Base-by-base conservation (phyloP, 1,140 invertebrate genomes). In the Globodera ellingtonae region DNA sequence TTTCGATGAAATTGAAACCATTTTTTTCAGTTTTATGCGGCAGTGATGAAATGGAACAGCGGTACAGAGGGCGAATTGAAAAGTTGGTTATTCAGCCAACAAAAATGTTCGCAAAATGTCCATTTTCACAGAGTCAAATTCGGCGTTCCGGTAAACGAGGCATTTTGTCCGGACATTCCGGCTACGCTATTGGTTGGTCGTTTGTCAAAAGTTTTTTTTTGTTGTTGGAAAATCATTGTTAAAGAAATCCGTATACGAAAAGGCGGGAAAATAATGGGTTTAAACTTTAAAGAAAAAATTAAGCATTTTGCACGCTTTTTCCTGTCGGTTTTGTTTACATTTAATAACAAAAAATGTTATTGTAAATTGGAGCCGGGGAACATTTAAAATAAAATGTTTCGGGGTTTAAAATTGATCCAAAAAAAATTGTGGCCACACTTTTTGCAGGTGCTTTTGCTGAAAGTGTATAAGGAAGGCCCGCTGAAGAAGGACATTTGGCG, bases 391-490 rank as follows among this genome's bases (percentile, higher is more conserved):
- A 35, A 35, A 35, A 35, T 35, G 35, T 35, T 3, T 3, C 35
- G 0, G 35, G 3, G 35, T 35, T 35, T 35, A 24, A 24, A 24
- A 24, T 24, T 35, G 35, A 3, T 35, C 1, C 35, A 35, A 35
- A 35, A 35, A 35, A 35, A 35, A 1, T 35, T 2, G 1, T 35
- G 35, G 35, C 35, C 35, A 35, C 35, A 35, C 35, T 35, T 35
- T 2, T 72, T 80, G 59, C 21, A 82, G 81, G 93, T 97, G 80
- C 91, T 97, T 79, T 94, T 97, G 86, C 90, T 97, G 77, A 97
- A 96, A 91, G 91, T 97, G 69, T 97, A 97, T 89, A 97, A 97
- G 91, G 95, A 97, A 91, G 95, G 94, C 10, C 95, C 95, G 1
- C 92, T 93, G 82, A 93, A 95, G 69, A 95, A 95, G 86, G 95